Percentiles rank a stretch among this genome's conserved stretches.
phyloP scores from a whole-genome alignment of 2,888 invertebrate genomes.

The Trissoscelio sp. region DNA sequence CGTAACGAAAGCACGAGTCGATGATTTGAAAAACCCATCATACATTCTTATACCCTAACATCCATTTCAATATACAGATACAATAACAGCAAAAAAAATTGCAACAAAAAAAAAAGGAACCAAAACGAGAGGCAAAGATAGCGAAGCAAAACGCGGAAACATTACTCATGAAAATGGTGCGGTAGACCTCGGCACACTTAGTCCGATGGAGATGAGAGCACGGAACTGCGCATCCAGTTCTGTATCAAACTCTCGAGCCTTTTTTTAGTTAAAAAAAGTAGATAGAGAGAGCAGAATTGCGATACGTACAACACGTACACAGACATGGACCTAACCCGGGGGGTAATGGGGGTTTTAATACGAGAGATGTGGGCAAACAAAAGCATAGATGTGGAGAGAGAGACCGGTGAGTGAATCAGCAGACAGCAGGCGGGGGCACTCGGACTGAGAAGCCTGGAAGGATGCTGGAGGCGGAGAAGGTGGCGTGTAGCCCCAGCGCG shows the following conservation, averaged over 20 bases:
- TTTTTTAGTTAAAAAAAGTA: conserved; percentile 41
- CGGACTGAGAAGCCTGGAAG: conserved; percentile 67
- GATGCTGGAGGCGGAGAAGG: conserved; percentile 76
- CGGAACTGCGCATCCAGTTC: conserved; percentile 64
- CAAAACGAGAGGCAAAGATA: conserved; percentile 55
- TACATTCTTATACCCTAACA: conserved; percentile 24
- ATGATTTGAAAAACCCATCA: conserved; percentile 7
- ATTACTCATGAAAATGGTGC: conserved; percentile 67
- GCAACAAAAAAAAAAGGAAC: conserved; percentile 31
- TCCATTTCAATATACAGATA: conserved; percentile 56
- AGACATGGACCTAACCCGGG: conserved; percentile 39
- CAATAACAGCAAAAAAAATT: conserved; percentile 49
- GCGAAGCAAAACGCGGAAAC: conserved; percentile 53
- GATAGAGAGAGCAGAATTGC: conserved; percentile 8
- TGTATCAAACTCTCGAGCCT: conserved; percentile 61
- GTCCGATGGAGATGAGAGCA: conserved; percentile 63
- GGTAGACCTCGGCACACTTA: conserved; percentile 66
- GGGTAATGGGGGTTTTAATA: conserved; percentile 78
- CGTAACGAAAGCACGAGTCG: conserved; percentile 1
- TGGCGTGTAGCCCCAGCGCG: conserved; percentile 75
- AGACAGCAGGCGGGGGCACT: conserved; percentile 57
- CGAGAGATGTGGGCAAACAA: conserved; percentile 83
- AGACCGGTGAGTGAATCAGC: conserved; percentile 68
- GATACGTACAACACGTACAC: conserved; percentile 55
- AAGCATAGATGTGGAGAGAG: conserved; percentile 66